phyloP scores from a whole-genome alignment of 2,888 invertebrate species.

The Brenthis daphne region DNA sequence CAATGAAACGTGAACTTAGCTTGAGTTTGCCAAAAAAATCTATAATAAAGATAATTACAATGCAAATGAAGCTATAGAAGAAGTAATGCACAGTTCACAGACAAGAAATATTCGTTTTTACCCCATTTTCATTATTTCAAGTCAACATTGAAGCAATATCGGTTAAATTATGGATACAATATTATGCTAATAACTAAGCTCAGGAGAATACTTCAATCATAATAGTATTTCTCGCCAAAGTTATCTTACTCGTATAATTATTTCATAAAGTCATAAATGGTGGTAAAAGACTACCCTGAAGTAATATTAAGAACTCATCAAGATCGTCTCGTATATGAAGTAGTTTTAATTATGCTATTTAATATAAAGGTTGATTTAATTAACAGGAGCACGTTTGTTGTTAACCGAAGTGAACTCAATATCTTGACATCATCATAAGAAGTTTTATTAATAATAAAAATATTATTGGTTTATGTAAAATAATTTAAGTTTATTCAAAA shows the following conservation, averaged over 20 bases:
- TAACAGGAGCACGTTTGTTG: too few relatives aligned
- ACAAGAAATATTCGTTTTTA: slow-evolving; percentile 10
- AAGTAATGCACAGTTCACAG: background rate
- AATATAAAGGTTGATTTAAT: too few relatives aligned
- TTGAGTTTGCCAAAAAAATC: background rate
- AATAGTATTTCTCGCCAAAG: slow-evolving; percentile 24
- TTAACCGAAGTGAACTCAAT: too few relatives aligned
- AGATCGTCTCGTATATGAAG: background rate
- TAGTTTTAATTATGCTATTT: too few relatives aligned
- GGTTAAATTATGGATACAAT: slow-evolving; percentile 36
- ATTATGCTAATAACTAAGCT: slow-evolving; percentile 31
- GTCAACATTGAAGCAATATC: slow-evolving; percentile 22
- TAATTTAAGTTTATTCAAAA: too few relatives aligned
- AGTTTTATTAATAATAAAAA: too few relatives aligned
- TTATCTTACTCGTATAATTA: slow-evolving; percentile 1
- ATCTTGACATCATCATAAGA: too few relatives aligned
- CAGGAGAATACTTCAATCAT: slow-evolving; percentile 24
- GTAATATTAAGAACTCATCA: background rate
- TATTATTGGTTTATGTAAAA: too few relatives aligned
- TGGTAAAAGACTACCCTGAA: background rate
- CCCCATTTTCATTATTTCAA: slow-evolving; percentile 6
- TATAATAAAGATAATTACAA: background rate
- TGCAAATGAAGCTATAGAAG: background rate
- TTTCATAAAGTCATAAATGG: background rate
- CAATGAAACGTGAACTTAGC: too few relatives aligned